A percentile compares a stretch with the other conserved stretches of the same genome.
These are phyloP conservation scores for Pluvianellus socialis DNA, from an alignment of 2,113 vertebrate species.

Conservation along the genomic window DNA sequence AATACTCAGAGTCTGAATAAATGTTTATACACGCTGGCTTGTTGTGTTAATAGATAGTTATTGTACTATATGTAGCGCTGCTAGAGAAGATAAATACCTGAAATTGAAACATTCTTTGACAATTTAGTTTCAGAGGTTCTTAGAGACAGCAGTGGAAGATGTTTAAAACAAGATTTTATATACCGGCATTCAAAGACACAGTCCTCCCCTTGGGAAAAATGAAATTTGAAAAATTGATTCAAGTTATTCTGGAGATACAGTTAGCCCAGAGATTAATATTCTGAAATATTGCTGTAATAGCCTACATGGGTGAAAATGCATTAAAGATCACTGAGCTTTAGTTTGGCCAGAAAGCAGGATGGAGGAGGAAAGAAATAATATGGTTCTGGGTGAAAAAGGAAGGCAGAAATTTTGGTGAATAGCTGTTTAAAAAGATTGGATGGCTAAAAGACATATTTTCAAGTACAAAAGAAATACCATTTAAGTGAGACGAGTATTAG, in stretches of 20 bases:
- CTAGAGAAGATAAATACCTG: not conserved
- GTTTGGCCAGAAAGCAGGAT: not conserved
- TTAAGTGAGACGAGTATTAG: conserved; percentile 10
- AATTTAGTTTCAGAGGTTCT: not conserved
- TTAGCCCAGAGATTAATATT: not conserved
- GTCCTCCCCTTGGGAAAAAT: not conserved
- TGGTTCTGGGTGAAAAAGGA: not conserved
- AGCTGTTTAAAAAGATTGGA: not conserved
- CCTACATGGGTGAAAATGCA: not conserved
- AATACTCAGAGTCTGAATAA: not conserved
- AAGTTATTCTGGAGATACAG: not conserved
- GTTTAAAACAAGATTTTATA: not conserved
- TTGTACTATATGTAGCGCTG: not conserved
- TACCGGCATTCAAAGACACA: not conserved
- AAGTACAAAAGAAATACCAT: conserved; percentile 12
- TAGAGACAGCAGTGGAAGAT: not conserved
- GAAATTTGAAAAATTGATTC: not conserved
- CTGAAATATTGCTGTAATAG: not conserved
- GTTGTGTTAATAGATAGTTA: not conserved
- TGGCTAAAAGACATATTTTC: not conserved
- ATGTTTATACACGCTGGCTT: not conserved
- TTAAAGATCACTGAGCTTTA: not conserved
- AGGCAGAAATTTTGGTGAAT: not conserved
- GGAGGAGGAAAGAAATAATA: not conserved
- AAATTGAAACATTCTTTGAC: not conserved